Conservation (phyloP, 1,140 invertebrate species). For the Maniola jurtina region DNA sequence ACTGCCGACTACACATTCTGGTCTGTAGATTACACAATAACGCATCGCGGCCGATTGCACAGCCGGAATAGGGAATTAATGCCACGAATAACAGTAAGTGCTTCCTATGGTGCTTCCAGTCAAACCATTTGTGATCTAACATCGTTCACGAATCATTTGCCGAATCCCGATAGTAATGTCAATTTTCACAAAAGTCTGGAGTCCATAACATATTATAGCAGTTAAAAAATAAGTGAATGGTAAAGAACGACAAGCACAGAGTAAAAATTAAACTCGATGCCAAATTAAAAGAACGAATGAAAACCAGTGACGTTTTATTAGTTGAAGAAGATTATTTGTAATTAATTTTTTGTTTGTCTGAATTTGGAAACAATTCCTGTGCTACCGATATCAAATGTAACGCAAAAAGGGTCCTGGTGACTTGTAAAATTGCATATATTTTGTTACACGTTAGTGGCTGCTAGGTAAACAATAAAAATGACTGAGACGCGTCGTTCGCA, state of each 20-base stretch:
- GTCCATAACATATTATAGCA: background rate
- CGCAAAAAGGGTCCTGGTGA: conserved; percentile 39
- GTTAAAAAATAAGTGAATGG: background rate
- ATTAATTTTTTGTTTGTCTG: conserved; percentile 63
- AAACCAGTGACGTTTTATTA: conserved; percentile 58
- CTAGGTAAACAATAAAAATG: conserved; percentile 48
- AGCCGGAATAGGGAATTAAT: too few relatives aligned
- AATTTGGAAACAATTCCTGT: conserved; percentile 50
- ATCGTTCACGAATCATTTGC: too few relatives aligned
- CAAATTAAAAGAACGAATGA: conserved; percentile 13
- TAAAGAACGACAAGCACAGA: background rate
- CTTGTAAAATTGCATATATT: conserved; percentile 27
- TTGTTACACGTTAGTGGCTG: conserved; percentile 12
- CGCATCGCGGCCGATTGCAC: too few relatives aligned
- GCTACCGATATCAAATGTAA: conserved; percentile 61
- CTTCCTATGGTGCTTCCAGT: too few relatives aligned
- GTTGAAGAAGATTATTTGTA: conserved; percentile 39
- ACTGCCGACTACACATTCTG: background rate
- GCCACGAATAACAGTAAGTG: too few relatives aligned
- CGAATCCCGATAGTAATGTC: too few relatives aligned
- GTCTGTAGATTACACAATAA: too few relatives aligned
- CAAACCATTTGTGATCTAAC: too few relatives aligned
- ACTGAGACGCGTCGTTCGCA: conserved; percentile 75
- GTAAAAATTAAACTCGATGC: background rate
- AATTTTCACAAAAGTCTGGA: too few relatives aligned